phyloP scores from a whole-genome alignment of 30 jellyfish, hydroid and myxozoan species.

The Chironex yamaguchii region DNA sequence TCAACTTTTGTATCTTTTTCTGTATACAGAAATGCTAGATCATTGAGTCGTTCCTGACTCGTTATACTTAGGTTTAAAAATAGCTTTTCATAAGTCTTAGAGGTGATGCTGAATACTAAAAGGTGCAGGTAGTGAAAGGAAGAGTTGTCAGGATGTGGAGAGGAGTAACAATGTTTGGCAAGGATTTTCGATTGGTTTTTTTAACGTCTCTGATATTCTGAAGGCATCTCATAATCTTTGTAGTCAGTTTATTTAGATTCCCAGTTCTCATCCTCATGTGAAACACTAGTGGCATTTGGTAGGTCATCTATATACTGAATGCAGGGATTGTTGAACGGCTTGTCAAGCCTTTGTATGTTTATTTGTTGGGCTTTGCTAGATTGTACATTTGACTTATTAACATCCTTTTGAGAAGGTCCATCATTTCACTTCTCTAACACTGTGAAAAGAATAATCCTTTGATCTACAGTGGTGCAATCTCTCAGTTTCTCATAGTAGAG shows the following conservation, averaged over 20 bases:
- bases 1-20: slow-evolving; percentile 9
- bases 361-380: neutral
- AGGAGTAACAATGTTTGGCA: slow-evolving; percentile 19
- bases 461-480: too few species aligned
- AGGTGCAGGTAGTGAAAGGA: slow-evolving; percentile 25
- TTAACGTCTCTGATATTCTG: neutral
- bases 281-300: neutral
- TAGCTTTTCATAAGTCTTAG: slow-evolving; percentile 16
- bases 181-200: neutral
- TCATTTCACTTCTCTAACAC: too few species aligned
- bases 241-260: slow-evolving; percentile 15
- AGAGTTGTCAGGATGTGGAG: slow-evolving; percentile 3
- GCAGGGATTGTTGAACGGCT: slow-evolving; percentile 3
- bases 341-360: slow-evolving; percentile 9
- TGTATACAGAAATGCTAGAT: slow-evolving; percentile 4
- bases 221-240: neutral
- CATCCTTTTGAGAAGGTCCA: too few species aligned
- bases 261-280: slow-evolving; percentile 28
- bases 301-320: slow-evolving; percentile 7
- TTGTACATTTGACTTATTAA: neutral
- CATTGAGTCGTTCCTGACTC: slow-evolving; percentile 35
- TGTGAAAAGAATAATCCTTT: too few species aligned
- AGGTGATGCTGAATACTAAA: slow-evolving; percentile 32
- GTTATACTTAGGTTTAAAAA: slow-evolving; percentile 15
- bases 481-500: too few species aligned